Percentiles rank a stretch among this genome's conserved stretches.
Evolutionary conservation across 2,888 invertebrate genomes (phyloP).

Genomic region (Nasonia oneida): DNA sequence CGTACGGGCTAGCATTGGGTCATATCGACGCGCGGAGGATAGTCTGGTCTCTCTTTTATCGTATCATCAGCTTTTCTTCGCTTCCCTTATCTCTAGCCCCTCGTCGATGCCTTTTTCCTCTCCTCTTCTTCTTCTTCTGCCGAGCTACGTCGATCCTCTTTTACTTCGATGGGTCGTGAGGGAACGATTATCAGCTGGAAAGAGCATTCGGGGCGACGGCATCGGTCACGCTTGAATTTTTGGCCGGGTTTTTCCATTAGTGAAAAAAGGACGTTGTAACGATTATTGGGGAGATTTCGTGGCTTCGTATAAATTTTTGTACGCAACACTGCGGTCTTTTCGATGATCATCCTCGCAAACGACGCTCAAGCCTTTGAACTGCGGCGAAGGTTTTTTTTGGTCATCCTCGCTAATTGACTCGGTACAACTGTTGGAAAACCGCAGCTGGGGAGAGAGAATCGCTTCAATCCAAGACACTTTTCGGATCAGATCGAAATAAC

Average conservation of each 20-base stretch:
- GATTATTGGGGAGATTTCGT: background rate
- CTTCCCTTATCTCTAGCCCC: constrained; percentile 21
- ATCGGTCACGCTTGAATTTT: constrained; percentile 10
- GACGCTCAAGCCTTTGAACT: background rate
- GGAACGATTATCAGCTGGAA: constrained; percentile 2
- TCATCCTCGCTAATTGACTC: constrained; percentile 16
- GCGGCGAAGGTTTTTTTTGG: background rate
- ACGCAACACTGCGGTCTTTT: background rate
- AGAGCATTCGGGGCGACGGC: background rate
- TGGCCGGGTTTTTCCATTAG: constrained; percentile 15
- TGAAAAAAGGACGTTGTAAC: background rate
- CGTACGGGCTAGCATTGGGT: constrained; percentile 20
- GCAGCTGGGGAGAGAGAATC: background rate
- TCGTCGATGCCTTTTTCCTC: background rate
- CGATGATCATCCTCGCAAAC: background rate
- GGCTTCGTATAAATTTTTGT: background rate
- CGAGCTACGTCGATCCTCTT: background rate
- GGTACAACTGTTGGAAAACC: background rate
- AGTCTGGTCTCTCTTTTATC: constrained; percentile 17
- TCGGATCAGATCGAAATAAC: background rate
- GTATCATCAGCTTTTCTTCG: constrained; percentile 45
- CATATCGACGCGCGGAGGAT: background rate
- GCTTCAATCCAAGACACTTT: background rate
- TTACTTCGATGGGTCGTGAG: background rate
- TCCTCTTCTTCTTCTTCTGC: background rate